Conservation (phyloP, 2,888 invertebrate species). For the Meiosimyza platycephala region DNA sequence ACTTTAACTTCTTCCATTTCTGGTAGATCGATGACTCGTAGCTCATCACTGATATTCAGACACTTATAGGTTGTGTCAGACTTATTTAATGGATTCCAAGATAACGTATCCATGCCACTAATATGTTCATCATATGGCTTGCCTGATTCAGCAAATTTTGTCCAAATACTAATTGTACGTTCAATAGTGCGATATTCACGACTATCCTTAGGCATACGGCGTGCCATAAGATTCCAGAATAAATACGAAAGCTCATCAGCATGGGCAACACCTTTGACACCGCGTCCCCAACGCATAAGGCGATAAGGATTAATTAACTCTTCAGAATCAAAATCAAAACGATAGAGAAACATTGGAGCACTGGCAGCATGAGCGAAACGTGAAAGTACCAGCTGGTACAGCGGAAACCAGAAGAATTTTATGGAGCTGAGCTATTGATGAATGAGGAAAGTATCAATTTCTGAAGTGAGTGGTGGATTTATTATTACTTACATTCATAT, state of each 20-base stretch:
- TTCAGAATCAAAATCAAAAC: conserved; percentile 65
- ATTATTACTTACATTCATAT: conserved; percentile 55
- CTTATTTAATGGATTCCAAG: conserved; percentile 58
- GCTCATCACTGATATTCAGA: conserved; percentile 61
- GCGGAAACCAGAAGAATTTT: conserved; percentile 53
- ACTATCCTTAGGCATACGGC: conserved; percentile 54
- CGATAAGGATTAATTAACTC: conserved; percentile 58
- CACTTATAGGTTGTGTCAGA: conserved; percentile 57
- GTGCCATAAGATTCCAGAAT: conserved; percentile 55
- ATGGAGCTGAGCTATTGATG: conserved; percentile 56
- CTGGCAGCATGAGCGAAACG: conserved; percentile 57
- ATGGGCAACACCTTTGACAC: conserved; percentile 62
- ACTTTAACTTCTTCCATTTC: conserved; percentile 58
- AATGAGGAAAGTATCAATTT: not conserved
- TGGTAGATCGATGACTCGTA: conserved; percentile 59
- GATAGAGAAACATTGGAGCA: conserved; percentile 61
- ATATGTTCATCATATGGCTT: conserved; percentile 59
- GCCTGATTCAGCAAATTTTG: conserved; percentile 61
- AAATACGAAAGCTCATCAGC: conserved; percentile 63
- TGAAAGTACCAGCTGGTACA: conserved; percentile 57
- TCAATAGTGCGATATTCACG: conserved; percentile 62
- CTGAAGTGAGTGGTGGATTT: not conserved
- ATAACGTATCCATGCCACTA: conserved; percentile 54
- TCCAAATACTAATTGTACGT: conserved; percentile 60
- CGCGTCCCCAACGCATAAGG: conserved; percentile 58